A percentile compares a stretch with the other conserved stretches of the same genome.
Conservation (phyloP, 2,113 vertebrate genomes). For the Paedocypris sp. region DNA sequence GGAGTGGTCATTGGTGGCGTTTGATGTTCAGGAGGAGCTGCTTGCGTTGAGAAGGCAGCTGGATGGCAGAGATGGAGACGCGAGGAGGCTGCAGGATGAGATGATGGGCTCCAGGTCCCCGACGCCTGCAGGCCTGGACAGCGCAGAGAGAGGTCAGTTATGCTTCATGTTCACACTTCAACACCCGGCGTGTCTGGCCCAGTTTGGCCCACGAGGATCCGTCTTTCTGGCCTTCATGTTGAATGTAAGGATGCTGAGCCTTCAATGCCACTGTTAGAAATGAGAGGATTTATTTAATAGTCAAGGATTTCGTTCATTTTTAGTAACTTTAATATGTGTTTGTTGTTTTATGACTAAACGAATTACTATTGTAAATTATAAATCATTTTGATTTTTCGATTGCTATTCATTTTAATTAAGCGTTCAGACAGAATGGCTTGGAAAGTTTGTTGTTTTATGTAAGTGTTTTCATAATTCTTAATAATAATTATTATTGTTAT, state of each 20-base stretch:
- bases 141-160: constrained; percentile 71
- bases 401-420: too few species aligned
- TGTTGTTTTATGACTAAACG: neutral
- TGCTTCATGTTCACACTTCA: neutral
- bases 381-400: too few species aligned
- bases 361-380: too few species aligned
- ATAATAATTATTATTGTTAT: too few species aligned
- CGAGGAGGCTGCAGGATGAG: constrained; percentile 75
- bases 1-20: neutral
- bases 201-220: neutral
- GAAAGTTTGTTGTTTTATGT: too few species aligned
- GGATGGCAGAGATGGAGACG: constrained; percentile 76
- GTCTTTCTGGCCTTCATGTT: neutral
- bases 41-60: constrained; percentile 73
- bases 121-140: constrained; percentile 55
- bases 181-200: constrained; percentile 1
- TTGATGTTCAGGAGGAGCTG: constrained; percentile 76
- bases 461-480: too few species aligned
- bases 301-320: too few species aligned
- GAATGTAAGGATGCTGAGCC: too few species aligned
- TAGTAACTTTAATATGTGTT: neutral
- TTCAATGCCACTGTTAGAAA: too few species aligned
- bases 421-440: too few species aligned
- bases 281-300: too few species aligned
- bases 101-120: constrained; percentile 61